Evolutionary conservation across 2,797 vertebrate species (phyloP).

Genomic region (Botia almorhae): DNA sequence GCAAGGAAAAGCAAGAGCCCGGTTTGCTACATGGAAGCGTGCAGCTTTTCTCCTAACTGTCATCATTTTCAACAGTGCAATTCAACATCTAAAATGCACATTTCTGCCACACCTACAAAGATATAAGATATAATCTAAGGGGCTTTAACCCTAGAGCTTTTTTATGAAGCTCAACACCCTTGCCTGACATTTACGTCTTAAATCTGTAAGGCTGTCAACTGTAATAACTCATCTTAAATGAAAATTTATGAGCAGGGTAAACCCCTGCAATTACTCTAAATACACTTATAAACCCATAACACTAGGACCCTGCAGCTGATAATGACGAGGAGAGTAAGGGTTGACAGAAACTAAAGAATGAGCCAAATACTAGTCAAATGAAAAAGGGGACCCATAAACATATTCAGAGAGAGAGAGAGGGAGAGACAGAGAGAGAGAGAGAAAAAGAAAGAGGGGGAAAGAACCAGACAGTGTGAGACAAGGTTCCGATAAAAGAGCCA

Average conservation of each 20-base stretch:
- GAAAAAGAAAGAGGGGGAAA: constrained; percentile 15
- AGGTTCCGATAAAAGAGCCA: constrained; percentile 50
- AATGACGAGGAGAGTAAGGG: constrained; percentile 55
- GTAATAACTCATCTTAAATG: neutral
- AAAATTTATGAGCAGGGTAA: neutral
- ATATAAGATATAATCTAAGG: neutral
- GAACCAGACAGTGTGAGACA: constrained; percentile 33
- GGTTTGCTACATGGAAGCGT: constrained; percentile 23
- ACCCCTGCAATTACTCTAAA: neutral
- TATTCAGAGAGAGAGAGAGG: neutral
- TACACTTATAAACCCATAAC: constrained; percentile 6
- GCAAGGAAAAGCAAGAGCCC: constrained; percentile 15
- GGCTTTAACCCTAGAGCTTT: too few relatives aligned
- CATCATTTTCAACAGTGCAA: constrained; percentile 49
- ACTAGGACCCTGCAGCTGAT: constrained; percentile 60
- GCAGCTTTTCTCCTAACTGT: constrained; percentile 56
- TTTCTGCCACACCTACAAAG: constrained; percentile 42
- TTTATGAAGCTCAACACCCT: neutral
- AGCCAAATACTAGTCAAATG: constrained; percentile 38
- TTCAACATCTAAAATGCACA: constrained; percentile 50
- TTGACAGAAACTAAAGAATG: constrained; percentile 60
- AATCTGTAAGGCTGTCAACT: neutral
- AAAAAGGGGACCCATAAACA: constrained; percentile 20
- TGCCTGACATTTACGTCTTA: neutral
- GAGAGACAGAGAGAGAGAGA: neutral